phyloP scores from a whole-genome alignment of 2,888 invertebrate species.

The Pharmacophagus antenor region DNA sequence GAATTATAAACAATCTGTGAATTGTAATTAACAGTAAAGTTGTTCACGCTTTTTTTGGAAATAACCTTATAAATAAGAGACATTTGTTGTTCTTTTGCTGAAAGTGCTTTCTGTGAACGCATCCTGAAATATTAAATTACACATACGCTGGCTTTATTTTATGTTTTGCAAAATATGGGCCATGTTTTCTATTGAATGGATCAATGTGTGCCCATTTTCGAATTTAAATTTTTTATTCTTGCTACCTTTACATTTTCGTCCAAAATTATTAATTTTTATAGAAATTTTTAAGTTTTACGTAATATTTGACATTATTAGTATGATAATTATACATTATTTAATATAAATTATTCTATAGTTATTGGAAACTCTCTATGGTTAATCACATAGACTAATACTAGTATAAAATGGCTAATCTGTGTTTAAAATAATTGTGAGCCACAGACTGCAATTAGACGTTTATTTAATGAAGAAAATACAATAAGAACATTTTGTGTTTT shows the following conservation, averaged over 20 bases:
- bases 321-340: neutral
- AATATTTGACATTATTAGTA: neutral
- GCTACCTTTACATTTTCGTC: neutral
- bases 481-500: no score
- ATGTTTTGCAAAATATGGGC: no score
- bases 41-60: neutral
- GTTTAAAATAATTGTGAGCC: no score
- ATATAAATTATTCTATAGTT: neutral
- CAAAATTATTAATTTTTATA: neutral
- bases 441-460: no score
- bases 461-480: no score
- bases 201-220: neutral
- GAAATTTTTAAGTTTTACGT: neutral
- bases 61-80: neutral
- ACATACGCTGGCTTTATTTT: no score
- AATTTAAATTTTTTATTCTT: neutral
- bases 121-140: neutral
- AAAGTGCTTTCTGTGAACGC: neutral
- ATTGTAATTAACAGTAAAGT: neutral
- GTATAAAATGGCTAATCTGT: no score
- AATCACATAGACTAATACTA: no score
- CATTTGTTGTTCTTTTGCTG: neutral
- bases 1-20: neutral
- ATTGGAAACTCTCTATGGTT: neutral
- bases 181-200: neutral